Percentiles rank a stretch among this genome's conserved stretches.
These are phyloP conservation scores for Pelobates cultripes DNA, from an alignment of 2,797 vertebrate genomes.

Conservation along the genomic window DNA sequence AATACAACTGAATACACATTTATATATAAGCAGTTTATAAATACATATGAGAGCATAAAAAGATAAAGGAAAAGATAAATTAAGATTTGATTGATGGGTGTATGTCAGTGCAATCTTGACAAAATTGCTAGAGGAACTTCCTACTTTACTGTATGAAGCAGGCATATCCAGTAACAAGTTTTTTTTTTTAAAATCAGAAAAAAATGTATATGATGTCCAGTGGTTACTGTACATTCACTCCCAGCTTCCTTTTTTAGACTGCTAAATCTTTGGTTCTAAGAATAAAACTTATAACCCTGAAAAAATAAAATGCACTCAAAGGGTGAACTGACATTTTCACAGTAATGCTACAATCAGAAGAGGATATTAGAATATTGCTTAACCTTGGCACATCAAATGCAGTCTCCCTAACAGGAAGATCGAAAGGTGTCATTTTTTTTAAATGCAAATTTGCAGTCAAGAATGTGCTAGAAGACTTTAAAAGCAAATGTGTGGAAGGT, in stretches of 20 bases:
- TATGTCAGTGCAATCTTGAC: constrained; percentile 50
- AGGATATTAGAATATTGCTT: neutral
- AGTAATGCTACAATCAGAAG: constrained; percentile 17
- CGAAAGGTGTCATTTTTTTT: too few species aligned
- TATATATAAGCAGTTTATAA: constrained; percentile 62
- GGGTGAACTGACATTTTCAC: constrained; percentile 38
- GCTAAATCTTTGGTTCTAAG: constrained; percentile 61
- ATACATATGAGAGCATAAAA: constrained; percentile 58
- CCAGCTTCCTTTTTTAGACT: constrained; percentile 38
- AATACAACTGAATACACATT: constrained; percentile 58
- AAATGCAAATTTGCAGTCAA: too few species aligned
- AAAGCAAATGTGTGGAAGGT: too few species aligned
- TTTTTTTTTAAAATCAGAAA: neutral
- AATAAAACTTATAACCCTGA: too few species aligned
- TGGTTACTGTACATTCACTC: constrained; percentile 22
- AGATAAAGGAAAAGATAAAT: constrained; percentile 38
- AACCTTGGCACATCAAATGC: too few species aligned
- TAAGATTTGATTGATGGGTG: constrained; percentile 56
- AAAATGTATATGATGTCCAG: constrained; percentile 16
- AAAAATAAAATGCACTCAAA: constrained; percentile 44
- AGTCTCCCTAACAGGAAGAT: too few species aligned
- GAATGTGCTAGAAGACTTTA: too few species aligned
- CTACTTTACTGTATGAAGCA: neutral
- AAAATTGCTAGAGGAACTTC: constrained; percentile 33
- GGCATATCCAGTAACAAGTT: constrained; percentile 8